phyloP scores from a whole-genome alignment of 30 jellyfish, hydroid and myxozoan species.

The Sanderia malayensis region DNA sequence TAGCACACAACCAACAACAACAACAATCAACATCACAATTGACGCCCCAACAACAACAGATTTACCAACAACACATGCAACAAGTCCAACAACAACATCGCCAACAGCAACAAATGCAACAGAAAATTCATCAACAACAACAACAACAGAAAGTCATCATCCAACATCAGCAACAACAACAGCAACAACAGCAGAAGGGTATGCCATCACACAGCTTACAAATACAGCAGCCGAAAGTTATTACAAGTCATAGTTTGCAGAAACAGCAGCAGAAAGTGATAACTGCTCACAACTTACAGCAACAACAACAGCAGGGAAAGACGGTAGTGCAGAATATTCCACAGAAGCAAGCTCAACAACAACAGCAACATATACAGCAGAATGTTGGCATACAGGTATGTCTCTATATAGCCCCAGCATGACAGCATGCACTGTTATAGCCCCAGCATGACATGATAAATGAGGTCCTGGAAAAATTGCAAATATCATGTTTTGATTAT shows the following conservation, averaged over 20 bases:
- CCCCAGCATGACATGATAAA: too few relatives aligned
- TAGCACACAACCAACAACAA: constrained; percentile 13
- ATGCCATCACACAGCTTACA: not conserved
- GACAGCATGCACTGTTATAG: too few relatives aligned
- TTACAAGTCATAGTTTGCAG: constrained; percentile 9
- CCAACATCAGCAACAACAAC: constrained; percentile 33
- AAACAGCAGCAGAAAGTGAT: constrained; percentile 15
- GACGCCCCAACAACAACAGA: constrained; percentile 38
- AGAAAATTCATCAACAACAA: constrained; percentile 9
- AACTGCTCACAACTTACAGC: not conserved
- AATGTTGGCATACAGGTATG: constrained; percentile 52
- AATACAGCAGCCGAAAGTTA: constrained; percentile 18
- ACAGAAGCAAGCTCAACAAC: constrained; percentile 27
- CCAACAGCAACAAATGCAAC: constrained; percentile 34
- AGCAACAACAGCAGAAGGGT: constrained; percentile 41
- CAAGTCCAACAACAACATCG: constrained; percentile 32
- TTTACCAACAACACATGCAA: constrained; percentile 21
- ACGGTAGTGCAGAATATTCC: not conserved
- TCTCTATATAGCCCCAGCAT: too few relatives aligned
- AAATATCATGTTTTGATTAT: too few relatives aligned
- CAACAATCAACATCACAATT: constrained; percentile 26
- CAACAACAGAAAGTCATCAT: constrained; percentile 12
- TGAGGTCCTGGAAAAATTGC: too few relatives aligned
- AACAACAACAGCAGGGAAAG: constrained; percentile 18
- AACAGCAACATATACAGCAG: constrained; percentile 52